Evolutionary conservation across 2,113 vertebrate species (phyloP), one percentile per base, ranked within the genome.

Genomic region (Cettia cetti): DNA sequence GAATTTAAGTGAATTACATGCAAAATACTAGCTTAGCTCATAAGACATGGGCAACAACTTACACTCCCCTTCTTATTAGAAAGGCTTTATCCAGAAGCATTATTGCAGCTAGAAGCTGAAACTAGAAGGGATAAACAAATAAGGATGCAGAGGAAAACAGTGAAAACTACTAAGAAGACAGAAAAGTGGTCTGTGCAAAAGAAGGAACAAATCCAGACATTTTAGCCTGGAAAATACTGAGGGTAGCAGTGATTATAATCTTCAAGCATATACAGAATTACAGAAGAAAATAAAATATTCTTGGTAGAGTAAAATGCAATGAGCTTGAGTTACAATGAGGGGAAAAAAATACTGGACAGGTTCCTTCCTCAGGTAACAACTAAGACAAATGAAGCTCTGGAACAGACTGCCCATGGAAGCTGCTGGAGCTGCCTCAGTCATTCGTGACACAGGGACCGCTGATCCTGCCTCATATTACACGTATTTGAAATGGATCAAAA

Each of bases 271-370:
- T 37, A 13, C 11, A 53, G 54, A 60, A 12, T 33, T 63, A 35
- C 1, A 12, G 72, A 79, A 37, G 22, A 89, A 68, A 71, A 18
- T 50, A 44, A 68, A 2, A 33, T 59, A 80, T 42, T 75, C 31
- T 49, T 80, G 31, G 28, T 22, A 86, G 21, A 59, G 2, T 37
- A 69, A 74, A 14, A 69, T 1, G 1, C 45, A 64, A 31, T 74
- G 14, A 54, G 21, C 28, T 81, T 77, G 27, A 84, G 23, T 64
- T 86, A 64, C 18, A 64, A 6, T 0, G 2, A 78, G 20, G 11
- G 4, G 5, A 1, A 2, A 20, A 18, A 45, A 42, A 33, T 13
- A 6, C 1, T 47, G n/a, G 37, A 74, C 40, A 31, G 10, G 10
- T 65, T 90, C 24, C 54, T 87, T n/a, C 28, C 14, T 70, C 35